Percentiles rank a stretch among this genome's conserved stretches.
Evolutionary conservation across 2,888 invertebrate genomes (phyloP).

Genomic region (Endomychus coccineus): DNA sequence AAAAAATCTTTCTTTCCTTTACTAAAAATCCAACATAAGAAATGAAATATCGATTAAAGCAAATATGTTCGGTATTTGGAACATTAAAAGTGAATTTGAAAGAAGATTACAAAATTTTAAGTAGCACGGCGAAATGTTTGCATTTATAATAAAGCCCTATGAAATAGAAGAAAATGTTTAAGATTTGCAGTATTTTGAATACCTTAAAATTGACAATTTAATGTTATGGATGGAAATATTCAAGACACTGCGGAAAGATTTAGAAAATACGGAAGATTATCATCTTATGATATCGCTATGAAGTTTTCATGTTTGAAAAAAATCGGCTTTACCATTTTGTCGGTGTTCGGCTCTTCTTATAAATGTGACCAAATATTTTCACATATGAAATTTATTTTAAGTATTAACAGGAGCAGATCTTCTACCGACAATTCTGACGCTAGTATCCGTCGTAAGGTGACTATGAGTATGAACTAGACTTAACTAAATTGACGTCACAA

Average conservation of each 20-base stretch:
- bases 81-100: too few relatives aligned
- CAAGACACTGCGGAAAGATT: slow-evolving; percentile 20
- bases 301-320: too few relatives aligned
- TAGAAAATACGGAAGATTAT: slow-evolving; percentile 16
- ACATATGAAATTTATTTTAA: slow-evolving; percentile 22
- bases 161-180: slow-evolving; percentile 15
- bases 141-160: slow-evolving; percentile 10
- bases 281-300: too few relatives aligned
- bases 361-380: too few relatives aligned
- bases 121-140: too few relatives aligned
- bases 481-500: too few relatives aligned
- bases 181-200: slow-evolving; percentile 16
- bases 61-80: too few relatives aligned
- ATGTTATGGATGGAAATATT: slow-evolving; percentile 9
- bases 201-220: slow-evolving; percentile 13
- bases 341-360: too few relatives aligned
- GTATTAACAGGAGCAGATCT: slow-evolving; percentile 16
- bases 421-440: slow-evolving; percentile 18
- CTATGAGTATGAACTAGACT: slow-evolving; percentile 16
- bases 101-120: too few relatives aligned
- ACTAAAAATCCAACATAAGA: slow-evolving; percentile 19
- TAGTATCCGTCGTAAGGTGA: slow-evolving; percentile 19
- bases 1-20: slow-evolving; percentile 19
- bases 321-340: too few relatives aligned
- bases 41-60: too few relatives aligned